Evolutionary conservation across 2,797 vertebrate genomes (phyloP).

Genomic region (Australoheros facetus): DNA sequence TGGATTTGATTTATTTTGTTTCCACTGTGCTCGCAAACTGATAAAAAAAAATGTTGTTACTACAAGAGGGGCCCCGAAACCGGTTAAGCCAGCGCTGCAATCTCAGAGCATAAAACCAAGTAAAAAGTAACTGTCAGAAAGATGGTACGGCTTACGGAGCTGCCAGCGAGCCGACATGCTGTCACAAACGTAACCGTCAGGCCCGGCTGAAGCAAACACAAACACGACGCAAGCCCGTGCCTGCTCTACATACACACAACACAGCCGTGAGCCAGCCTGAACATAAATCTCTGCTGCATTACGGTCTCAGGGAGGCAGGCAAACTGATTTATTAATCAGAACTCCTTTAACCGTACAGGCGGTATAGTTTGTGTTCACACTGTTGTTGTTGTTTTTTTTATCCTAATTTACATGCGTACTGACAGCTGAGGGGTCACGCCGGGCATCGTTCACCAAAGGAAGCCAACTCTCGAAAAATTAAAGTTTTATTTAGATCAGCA

Average conservation of each 20-base stretch:
- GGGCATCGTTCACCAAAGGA: neutral
- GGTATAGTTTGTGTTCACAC: neutral
- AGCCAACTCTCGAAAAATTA: too few relatives aligned
- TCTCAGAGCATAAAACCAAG: neutral
- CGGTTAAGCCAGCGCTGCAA: neutral
- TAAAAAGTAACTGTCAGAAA: neutral
- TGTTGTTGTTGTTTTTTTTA: too few relatives aligned
- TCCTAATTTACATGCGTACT: too few relatives aligned
- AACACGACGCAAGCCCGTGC: slow-evolving; percentile 32
- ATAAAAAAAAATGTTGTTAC: too few relatives aligned
- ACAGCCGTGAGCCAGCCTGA: neutral
- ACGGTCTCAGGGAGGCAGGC: slow-evolving; percentile 11
- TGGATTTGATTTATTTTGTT: neutral
- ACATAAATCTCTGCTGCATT: neutral
- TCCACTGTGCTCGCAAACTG: accelerated
- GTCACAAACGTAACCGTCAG: slow-evolving; percentile 13
- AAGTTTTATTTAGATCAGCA: neutral
- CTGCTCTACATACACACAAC: slow-evolving; percentile 24
- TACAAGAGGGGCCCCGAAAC: neutral
- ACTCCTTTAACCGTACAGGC: neutral
- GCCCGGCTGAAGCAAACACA: neutral
- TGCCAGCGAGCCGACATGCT: slow-evolving; percentile 1
- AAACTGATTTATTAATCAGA: slow-evolving; percentile 7
- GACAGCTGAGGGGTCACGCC: too few relatives aligned
- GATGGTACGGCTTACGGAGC: neutral